Evolutionary conservation across 2,113 vertebrate species (phyloP), one percentile per base, ranked within the genome.

Genomic region (Peucedramus taeniatus): DNA sequence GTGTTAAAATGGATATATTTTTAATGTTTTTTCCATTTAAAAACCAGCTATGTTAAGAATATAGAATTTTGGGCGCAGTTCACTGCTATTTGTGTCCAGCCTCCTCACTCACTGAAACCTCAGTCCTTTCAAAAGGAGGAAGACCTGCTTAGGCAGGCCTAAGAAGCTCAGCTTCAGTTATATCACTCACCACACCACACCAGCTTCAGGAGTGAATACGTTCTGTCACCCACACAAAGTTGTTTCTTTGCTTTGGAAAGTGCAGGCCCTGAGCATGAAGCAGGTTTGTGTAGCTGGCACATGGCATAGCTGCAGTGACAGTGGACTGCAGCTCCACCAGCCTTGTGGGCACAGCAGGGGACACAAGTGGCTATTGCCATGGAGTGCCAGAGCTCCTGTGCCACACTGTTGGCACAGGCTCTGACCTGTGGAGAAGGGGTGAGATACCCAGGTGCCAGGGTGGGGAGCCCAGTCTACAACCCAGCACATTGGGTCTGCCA

Each of bases 301-400:
- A 18, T 0, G 17, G 45, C 57, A 35, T 0, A 16, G 50, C 56
- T 54, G 65, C n/a, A 56, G 66, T 6, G 39, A 11, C 2, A 30
- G 49, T 3, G 21, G 20, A 13, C 19, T 21, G 24, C 35, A 82
- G 44, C 65, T 79, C 30, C 40, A 40, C 8, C 51, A 83, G 63
- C 61, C 71, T 18, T 5, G 35, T 1, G 4, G n/a, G 51, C 65
- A 71, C 6, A 8, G 51, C 33, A 27, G 23, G 33, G 35, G 33
- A 15, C 2, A 4, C 13, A 6, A 0, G 0, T 8, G n/a, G 35
- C 6, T 13, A 3, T 21, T 8, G 33, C 19, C 8, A 4, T 3
- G 9, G n/a, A n/a, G n/a, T 66, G 45, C 26, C 60, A 30, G 24
- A 76, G 40, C 47, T 77, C 24, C 10, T 1, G 2, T 21, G 64